Base-by-base conservation (phyloP, 1,140 invertebrate genomes). In the Temnothorax longispinosus region DNA sequence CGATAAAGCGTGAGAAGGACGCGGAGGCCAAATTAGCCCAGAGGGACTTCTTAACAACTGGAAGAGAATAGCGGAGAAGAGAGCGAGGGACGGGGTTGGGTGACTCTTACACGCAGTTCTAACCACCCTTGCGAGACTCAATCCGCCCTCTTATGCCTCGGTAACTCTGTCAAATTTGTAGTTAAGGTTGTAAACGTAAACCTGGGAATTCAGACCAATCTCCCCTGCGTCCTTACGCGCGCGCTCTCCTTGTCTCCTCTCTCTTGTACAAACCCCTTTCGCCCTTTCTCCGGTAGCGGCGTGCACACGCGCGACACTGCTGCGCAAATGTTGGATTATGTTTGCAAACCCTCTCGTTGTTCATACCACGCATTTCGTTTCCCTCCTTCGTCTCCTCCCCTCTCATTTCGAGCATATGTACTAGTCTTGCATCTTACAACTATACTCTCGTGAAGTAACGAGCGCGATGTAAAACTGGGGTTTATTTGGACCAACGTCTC, bases 131-230 rank as follows among this genome's bases (percentile, higher is more conserved):
- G 92, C 92, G 94, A 95, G 94, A 95, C 94, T 93, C 93, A 93
- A 93, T 93, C 92, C 94, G 87, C 92, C 92, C 92, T 92, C 93
- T 93, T 94, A 94, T 94, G 94, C 94, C 92, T 93, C 94, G 94
- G 91, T 94, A 94, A 94, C 93, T 95, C 92, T 93, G 94, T 94
- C 95, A 94, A 95, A 95, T 95, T 95, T 95, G 94, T 95, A 95
- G 94, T 94, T 94, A 93, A 93, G 93, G 92, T 93, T 94, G 93
- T 95, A 95, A 95, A 95, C 93, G 94, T 95, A 94, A 95, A 94
- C 94, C 94, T 94, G 94, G 93, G 94, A 94, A 94, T 95, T 95
- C 93, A 88, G 52, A 71, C 71, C 74, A 35, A 47, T 54, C 80
- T 38, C 82, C 84, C 82, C 58, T 21, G n/a, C 72, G 54, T 64